These are phyloP conservation scores for Egretta garzetta DNA, from an alignment of 2,113 vertebrate genomes.

Conservation along the genomic window DNA sequence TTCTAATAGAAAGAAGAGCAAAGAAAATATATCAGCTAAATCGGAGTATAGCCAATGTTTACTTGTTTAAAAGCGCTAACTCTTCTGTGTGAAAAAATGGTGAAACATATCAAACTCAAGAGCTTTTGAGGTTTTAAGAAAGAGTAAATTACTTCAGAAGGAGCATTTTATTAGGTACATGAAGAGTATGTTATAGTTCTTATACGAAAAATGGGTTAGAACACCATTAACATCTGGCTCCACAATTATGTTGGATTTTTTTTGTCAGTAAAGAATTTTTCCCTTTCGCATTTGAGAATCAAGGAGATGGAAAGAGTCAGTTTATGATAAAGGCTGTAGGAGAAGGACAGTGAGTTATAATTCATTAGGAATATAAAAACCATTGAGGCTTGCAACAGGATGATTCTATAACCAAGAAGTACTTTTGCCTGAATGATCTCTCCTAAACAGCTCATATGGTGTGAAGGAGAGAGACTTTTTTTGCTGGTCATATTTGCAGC, in stretches of 20 bases:
- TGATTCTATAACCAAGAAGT: background rate
- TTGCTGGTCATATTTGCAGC: background rate
- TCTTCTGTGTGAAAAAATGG: background rate
- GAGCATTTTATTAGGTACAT: background rate
- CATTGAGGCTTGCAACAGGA: background rate
- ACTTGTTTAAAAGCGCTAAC: background rate
- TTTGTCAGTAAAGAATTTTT: background rate
- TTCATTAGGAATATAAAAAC: background rate
- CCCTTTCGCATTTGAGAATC: background rate
- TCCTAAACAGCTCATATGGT: background rate
- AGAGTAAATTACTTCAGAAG: background rate
- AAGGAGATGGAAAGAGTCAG: background rate
- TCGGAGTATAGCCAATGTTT: background rate
- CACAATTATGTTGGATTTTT: background rate
- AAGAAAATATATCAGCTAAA: background rate
- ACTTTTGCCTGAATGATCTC: background rate
- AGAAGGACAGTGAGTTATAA: background rate
- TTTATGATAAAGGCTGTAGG: background rate
- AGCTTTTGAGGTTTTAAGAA: background rate
- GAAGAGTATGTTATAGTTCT: background rate
- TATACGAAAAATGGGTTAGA: background rate
- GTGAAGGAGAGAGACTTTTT: background rate
- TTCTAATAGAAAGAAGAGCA: background rate
- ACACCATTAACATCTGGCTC: background rate
- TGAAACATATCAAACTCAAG: background rate